Evolutionary conservation across 2,888 invertebrate genomes (phyloP).

Genomic region (Harmothoe impar): DNA sequence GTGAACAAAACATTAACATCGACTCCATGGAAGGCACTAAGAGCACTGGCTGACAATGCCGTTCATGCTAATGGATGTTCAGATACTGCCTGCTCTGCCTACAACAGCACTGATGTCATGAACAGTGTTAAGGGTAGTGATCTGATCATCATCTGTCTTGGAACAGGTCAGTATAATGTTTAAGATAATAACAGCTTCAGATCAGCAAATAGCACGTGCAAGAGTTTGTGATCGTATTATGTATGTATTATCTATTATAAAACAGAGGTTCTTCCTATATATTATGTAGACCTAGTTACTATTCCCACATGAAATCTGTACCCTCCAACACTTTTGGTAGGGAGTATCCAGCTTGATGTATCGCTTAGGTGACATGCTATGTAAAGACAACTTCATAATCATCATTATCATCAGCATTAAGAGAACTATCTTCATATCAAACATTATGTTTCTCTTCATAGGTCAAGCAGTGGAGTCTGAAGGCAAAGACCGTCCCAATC

Average conservation of each 20-base stretch:
- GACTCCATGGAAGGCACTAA: slow-evolving; percentile 76
- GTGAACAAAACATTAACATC: slow-evolving; percentile 73
- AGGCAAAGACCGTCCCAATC: slow-evolving; percentile 74
- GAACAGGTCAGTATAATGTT: slow-evolving; percentile 71
- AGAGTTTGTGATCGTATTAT: too few species aligned
- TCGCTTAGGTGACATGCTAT: too few species aligned
- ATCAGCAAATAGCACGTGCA: background rate
- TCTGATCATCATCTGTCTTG: slow-evolving; percentile 78
- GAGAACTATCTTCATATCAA: too few species aligned
- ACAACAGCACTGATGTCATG: slow-evolving; percentile 71
- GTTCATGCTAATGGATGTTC: slow-evolving; percentile 75
- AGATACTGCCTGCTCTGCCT: slow-evolving; percentile 74
- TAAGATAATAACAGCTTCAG: too few species aligned
- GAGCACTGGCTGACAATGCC: slow-evolving; percentile 68
- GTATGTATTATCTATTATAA: too few species aligned
- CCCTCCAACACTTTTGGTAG: too few species aligned
- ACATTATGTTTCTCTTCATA: slow-evolving; percentile 52
- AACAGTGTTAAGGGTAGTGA: slow-evolving; percentile 74
- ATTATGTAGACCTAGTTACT: too few species aligned
- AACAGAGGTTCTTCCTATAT: too few species aligned
- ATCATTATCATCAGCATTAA: too few species aligned
- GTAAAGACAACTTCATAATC: too few species aligned
- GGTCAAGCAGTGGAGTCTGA: slow-evolving; percentile 77
- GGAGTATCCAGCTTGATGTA: too few species aligned
- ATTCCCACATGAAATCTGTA: too few species aligned